Evolutionary conservation across 2,797 vertebrate genomes (phyloP).

Genomic region (Sorex maritimensis): DNA sequence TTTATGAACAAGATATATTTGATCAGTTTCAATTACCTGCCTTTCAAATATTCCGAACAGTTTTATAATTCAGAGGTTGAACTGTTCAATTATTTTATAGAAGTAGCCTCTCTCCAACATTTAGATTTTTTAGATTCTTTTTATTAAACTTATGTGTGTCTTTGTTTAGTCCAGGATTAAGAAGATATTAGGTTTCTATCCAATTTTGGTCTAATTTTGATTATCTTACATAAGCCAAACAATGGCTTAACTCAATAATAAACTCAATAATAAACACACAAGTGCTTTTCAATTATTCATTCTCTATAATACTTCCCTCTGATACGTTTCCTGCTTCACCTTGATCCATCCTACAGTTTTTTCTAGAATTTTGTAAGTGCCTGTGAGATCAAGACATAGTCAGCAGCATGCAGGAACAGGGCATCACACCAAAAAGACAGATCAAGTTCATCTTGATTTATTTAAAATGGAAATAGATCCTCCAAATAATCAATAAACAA

Average conservation of each 20-base stretch:
- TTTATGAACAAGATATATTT: not conserved
- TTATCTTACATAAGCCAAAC: not conserved
- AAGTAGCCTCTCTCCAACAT: not conserved
- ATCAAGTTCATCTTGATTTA: not conserved
- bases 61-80: not conserved
- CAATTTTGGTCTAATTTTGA: not conserved
- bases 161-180: not conserved
- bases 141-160: not conserved
- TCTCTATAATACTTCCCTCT: not conserved
- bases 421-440: not conserved
- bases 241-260: not conserved
- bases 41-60: not conserved
- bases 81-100: not conserved
- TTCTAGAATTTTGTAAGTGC: not conserved
- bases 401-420: not conserved
- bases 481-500: conserved; percentile 40
- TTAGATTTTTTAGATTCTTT: not conserved
- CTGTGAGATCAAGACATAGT: not conserved
- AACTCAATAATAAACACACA: too few species aligned
- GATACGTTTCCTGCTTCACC: not conserved
- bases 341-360: not conserved
- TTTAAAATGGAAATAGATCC: not conserved
- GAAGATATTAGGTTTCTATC: not conserved
- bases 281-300: fast-evolving
- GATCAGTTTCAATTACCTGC: too few species aligned